Evolutionary conservation across 2,113 vertebrate species (phyloP).

Genomic region (Eptatretus burgeri): DNA sequence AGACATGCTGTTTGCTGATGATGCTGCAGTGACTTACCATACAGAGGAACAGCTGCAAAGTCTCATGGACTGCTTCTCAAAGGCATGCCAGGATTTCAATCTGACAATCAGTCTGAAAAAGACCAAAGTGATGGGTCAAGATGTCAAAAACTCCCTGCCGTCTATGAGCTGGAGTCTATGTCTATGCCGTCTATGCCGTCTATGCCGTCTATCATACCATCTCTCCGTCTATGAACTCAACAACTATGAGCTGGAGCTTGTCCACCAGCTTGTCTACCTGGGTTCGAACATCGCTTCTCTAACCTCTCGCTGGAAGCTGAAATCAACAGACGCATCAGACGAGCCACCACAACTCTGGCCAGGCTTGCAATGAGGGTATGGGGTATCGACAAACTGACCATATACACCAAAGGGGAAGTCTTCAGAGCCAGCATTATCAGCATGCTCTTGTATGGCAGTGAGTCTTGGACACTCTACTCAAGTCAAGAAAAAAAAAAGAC

Average conservation of each 20-base stretch:
- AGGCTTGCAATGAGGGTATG: background rate
- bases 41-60: background rate
- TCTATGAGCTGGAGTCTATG: no score
- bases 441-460: no score
- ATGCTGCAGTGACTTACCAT: background rate
- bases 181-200: no score
- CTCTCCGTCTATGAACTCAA: background rate
- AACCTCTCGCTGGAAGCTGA: background rate
- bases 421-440: background rate
- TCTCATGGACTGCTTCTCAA: background rate
- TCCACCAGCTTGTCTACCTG: background rate
- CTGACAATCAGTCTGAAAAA: background rate
- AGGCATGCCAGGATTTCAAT: slow-evolving; percentile 3
- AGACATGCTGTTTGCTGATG: slow-evolving; percentile 1
- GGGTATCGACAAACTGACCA: background rate
- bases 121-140: no score
- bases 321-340: background rate
- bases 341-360: background rate
- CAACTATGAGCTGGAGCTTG: background rate
- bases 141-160: background rate
- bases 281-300: background rate
- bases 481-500: background rate
- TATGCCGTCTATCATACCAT: background rate
- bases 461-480: no score
- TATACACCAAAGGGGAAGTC: background rate